Conservation (phyloP, 2,113 vertebrate species). For the Rhinolophus sinicus region DNA sequence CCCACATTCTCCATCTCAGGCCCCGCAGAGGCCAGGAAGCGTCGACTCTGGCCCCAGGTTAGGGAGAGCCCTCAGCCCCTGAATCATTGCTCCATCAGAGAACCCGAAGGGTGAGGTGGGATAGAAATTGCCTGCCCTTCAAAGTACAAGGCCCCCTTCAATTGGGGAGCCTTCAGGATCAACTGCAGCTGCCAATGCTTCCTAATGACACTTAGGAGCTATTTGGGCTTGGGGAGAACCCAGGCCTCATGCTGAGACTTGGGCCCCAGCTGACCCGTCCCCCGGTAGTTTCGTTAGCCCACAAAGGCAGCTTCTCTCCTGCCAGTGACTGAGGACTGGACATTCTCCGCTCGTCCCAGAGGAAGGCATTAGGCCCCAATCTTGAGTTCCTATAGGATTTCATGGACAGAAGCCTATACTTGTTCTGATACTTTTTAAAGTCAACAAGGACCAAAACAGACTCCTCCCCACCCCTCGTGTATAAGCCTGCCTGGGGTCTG, state of each 20-base stretch:
- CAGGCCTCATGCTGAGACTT: not conserved
- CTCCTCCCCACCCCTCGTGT: not conserved
- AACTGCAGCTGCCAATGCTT: not conserved
- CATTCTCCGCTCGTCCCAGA: not conserved
- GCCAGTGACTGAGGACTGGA: not conserved
- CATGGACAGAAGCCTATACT: not conserved
- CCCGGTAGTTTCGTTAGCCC: not conserved
- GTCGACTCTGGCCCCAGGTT: not conserved
- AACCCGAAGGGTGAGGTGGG: not conserved
- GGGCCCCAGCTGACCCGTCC: not conserved
- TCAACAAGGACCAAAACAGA: conserved; percentile 71
- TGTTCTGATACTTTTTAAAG: conserved; percentile 53
- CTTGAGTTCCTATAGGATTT: not conserved
- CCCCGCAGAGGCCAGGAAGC: not conserved
- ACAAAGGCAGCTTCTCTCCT: not conserved
- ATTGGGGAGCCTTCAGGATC: not conserved
- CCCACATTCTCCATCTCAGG: not conserved
- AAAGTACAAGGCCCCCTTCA: not conserved
- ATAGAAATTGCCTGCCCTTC: not conserved
- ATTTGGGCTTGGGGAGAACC: not conserved
- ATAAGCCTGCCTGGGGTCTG: not conserved
- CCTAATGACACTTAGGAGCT: not conserved
- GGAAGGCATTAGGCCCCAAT: not conserved
- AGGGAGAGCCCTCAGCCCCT: not conserved
- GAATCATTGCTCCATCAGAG: not conserved